These are phyloP conservation scores for Parthenolecanium corni DNA, from an alignment of 2,888 invertebrate genomes.

Conservation along the genomic window DNA sequence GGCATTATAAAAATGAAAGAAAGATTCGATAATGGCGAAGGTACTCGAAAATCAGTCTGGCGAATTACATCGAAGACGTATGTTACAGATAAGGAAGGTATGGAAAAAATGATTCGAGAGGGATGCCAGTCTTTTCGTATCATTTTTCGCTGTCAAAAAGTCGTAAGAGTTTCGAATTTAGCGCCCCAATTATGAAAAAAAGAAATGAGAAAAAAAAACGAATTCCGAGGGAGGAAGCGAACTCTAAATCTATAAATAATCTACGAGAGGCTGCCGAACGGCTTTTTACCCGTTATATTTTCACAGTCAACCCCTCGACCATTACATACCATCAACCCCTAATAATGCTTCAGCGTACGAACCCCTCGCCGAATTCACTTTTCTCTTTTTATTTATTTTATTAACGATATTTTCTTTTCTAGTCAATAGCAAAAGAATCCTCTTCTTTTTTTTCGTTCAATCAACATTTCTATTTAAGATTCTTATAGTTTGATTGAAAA, in stretches of 20 bases:
- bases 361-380: background rate
- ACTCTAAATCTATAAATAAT: conserved; percentile 27
- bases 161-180: conserved; percentile 25
- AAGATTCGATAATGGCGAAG: conserved; percentile 17
- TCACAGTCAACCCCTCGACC: conserved; percentile 1
- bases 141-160: conserved; percentile 24
- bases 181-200: conserved; percentile 18
- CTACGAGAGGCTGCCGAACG: conserved; percentile 22
- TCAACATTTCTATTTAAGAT: too few relatives aligned
- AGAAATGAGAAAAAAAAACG: background rate
- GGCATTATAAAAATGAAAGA: background rate
- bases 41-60: conserved; percentile 6
- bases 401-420: background rate
- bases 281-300: conserved; percentile 19
- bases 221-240: conserved; percentile 13
- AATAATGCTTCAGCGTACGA: background rate
- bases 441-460: too few relatives aligned
- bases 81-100: conserved; percentile 11
- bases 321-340: background rate
- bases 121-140: conserved; percentile 15
- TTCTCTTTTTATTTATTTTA: background rate
- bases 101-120: background rate
- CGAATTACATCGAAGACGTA: conserved; percentile 9
- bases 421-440: background rate
- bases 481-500: too few relatives aligned